These are phyloP conservation scores for Nyctibius grandis DNA, from an alignment of 2,797 vertebrate genomes.

Conservation along the genomic window DNA sequence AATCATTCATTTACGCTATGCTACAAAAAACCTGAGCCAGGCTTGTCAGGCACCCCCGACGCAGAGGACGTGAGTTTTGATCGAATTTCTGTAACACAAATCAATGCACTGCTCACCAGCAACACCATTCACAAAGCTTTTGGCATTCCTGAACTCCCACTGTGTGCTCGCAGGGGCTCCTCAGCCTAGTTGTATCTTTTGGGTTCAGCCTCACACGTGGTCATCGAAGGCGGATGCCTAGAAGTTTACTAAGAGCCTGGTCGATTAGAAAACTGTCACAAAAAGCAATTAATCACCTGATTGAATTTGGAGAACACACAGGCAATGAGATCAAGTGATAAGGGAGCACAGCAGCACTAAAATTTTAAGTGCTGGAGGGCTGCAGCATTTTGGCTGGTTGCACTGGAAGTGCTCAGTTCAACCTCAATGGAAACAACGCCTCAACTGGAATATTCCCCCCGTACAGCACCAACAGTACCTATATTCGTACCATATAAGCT, in stretches of 20 bases:
- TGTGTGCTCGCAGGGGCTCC: fast-evolving
- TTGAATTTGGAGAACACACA: neutral
- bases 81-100: neutral
- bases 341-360: neutral
- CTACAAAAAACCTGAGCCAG: neutral
- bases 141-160: neutral
- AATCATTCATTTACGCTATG: neutral
- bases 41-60: neutral
- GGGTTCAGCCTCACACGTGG: neutral
- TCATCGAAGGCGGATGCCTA: neutral
- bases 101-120: neutral
- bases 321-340: neutral
- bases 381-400: slow-evolving; percentile 7
- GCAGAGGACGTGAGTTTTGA: neutral
- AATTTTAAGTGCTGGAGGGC: neutral
- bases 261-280: neutral
- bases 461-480: fast-evolving
- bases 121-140: neutral
- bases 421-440: neutral
- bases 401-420: neutral
- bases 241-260: neutral
- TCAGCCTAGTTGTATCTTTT: neutral
- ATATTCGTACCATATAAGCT: neutral
- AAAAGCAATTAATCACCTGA: neutral
- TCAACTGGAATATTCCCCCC: neutral